Conservation (phyloP, 1,140 invertebrate genomes). For the Drosophila tropicalis region DNA sequence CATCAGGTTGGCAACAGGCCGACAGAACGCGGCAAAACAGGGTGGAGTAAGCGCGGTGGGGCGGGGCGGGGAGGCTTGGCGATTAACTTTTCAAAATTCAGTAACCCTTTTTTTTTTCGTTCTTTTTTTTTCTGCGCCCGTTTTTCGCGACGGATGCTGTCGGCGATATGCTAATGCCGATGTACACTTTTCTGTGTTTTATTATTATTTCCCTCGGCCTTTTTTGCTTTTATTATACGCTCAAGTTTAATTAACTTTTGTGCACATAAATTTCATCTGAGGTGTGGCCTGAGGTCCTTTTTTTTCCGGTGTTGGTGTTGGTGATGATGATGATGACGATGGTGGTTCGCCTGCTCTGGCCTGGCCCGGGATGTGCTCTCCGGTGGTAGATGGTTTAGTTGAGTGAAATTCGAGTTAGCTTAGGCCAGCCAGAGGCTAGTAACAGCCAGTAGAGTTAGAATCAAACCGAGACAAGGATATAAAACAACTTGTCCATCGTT, state of each 20-base stretch:
- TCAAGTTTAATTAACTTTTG: conserved; percentile 81
- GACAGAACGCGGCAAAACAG: background rate
- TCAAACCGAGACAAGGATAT: background rate
- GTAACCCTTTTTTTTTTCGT: conserved; percentile 61
- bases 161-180: conserved; percentile 76
- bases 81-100: conserved; percentile 66
- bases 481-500: background rate
- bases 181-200: conserved; percentile 68
- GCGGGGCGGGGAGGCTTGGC: conserved; percentile 41
- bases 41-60: background rate
- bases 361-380: too few species aligned
- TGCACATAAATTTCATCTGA: conserved; percentile 68
- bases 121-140: conserved; percentile 27
- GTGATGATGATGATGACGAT: background rate
- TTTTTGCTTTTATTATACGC: conserved; percentile 76
- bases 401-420: conserved; percentile 52
- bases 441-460: background rate
- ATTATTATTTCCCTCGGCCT: conserved; percentile 57
- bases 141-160: conserved; percentile 28
- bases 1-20: conserved; percentile 13
- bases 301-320: conserved; percentile 18
- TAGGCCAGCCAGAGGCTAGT: conserved; percentile 5
- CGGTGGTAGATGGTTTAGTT: too few species aligned
- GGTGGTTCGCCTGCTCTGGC: too few species aligned
- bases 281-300: conserved; percentile 57